Percentiles rank a stretch among this genome's conserved stretches.
phyloP scores from a whole-genome alignment of 2,797 vertebrate genomes.

The Brachyrhaphis roseni region DNA sequence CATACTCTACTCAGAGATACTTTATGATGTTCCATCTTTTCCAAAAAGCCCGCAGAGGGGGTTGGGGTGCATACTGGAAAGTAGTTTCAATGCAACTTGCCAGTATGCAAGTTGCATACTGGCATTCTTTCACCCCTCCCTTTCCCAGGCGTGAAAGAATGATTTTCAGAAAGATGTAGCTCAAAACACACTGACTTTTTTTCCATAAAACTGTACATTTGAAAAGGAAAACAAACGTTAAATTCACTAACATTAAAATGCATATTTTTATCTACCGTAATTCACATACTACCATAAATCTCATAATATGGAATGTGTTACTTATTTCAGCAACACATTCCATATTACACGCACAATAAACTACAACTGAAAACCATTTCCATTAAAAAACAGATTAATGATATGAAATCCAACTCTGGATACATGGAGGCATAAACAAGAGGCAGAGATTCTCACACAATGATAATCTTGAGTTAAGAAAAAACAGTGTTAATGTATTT shows the following conservation, averaged over 20 bases:
- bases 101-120: no score
- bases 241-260: constrained; percentile 9
- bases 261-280: neutral
- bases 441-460: neutral
- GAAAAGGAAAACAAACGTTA: constrained; percentile 30
- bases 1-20: constrained; percentile 47
- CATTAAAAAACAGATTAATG: neutral
- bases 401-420: neutral
- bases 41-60: constrained; percentile 49
- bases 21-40: constrained; percentile 43
- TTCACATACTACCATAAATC: neutral
- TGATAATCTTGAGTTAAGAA: neutral
- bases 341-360: neutral
- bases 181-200: constrained; percentile 30
- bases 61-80: constrained; percentile 45
- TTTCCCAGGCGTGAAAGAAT: constrained; percentile 48
- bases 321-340: no score
- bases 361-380: neutral
- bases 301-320: neutral
- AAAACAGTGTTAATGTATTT: neutral
- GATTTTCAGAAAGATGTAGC: constrained; percentile 42
- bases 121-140: constrained; percentile 2
- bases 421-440: neutral
- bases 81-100: constrained; percentile 63
- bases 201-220: constrained; percentile 27